A percentile compares a stretch with the other conserved stretches of the same genome.
phyloP scores from a whole-genome alignment of 2,797 vertebrate species.

The Eidolon dupreanum region DNA sequence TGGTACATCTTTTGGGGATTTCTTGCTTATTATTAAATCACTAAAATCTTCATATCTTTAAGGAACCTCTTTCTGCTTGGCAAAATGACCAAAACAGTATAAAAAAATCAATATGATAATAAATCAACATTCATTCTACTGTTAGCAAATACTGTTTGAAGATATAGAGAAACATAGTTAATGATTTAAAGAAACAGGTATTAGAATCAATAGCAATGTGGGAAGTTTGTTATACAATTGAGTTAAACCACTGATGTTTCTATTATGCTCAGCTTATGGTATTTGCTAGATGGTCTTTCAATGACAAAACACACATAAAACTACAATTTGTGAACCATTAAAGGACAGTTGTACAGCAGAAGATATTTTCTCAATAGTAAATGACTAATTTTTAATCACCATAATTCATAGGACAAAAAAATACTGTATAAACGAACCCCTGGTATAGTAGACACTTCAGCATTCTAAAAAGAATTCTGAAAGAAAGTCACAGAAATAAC shows the following conservation, averaged over 20 bases:
- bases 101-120: background rate
- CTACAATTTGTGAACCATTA: background rate
- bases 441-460: background rate
- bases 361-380: background rate
- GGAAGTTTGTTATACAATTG: background rate
- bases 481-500: background rate
- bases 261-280: background rate
- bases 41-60: background rate
- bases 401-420: background rate
- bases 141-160: background rate
- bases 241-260: background rate
- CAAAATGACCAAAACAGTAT: background rate
- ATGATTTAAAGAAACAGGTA: background rate
- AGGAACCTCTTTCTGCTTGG: background rate
- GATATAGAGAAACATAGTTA: background rate
- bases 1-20: background rate
- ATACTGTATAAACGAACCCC: background rate
- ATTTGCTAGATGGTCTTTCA: background rate
- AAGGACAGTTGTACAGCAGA: background rate
- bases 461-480: background rate
- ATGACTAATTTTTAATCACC: background rate
- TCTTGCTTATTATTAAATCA: background rate
- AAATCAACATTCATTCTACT: background rate
- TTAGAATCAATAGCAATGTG: background rate
- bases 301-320: background rate